Base-by-base conservation (phyloP, 2,888 invertebrate species). In the Psylliodes chrysocephalus region DNA sequence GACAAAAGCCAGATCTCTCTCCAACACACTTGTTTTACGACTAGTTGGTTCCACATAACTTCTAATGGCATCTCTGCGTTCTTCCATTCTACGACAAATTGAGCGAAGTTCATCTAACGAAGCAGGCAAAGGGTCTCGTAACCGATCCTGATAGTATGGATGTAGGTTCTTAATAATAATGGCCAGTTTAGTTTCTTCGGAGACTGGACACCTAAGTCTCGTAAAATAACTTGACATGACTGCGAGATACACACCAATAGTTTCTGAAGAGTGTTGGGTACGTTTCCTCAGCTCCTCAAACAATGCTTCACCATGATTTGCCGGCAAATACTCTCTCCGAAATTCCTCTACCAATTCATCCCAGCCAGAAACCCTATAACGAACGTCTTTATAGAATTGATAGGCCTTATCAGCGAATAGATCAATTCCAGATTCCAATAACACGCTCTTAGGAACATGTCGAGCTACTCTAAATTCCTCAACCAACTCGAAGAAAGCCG, bases 351-450 rank as follows among this genome's bases (percentile, higher is more conserved):
- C 47, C 5, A 64, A 12, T 10, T 49, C 59, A 8, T 54, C 42
- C 59, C 64, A 64, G 14, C 5, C 14, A 4, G 2, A 3, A 5
- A 64, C 52, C 1, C 44, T 4, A 1, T 1, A n/a, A 1, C 53
- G 1, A 60, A 15, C 51, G n/a, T n/a, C n/a, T n/a, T n/a, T n/a
- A n/a, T n/a, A n/a, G n/a, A n/a, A n/a, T n/a, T n/a, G n/a, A n/a
- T n/a, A n/a, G n/a, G n/a, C n/a, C n/a, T n/a, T n/a, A n/a, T n/a
- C n/a, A n/a, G n/a, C n/a, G n/a, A n/a, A 60, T 12, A 64, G 42
- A 25, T 64, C 64, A 1, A 52, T 42, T 1, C 56, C 54, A 18
- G 54, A 54, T 17, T 54, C 40, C 8, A 54, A 38, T 38, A 54
- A 18, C 2, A 38, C 22, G 7, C 38, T 38, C 8, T 17, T 35